Conservation (phyloP, 1,140 invertebrate species). For the Trachymyrmex septentrionalis region DNA sequence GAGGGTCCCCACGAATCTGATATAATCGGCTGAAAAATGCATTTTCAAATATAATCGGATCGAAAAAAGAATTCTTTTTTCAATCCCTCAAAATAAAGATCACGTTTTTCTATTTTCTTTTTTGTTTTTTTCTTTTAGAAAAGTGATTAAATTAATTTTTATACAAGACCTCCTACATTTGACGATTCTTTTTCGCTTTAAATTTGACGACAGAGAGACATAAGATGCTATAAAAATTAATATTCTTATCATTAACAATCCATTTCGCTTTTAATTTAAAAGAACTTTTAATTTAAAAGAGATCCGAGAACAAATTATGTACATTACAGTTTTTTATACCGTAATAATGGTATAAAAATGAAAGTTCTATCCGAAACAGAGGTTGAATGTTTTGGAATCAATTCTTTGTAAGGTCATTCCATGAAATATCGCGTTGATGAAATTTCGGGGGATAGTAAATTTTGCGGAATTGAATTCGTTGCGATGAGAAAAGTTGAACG, state of each 20-base stretch:
- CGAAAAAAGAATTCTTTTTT: background rate
- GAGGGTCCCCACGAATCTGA: slow-evolving; percentile 47
- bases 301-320: background rate
- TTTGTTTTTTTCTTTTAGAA: too few species aligned
- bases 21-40: slow-evolving; percentile 63
- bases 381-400: background rate
- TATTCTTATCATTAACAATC: background rate
- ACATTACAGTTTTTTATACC: background rate
- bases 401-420: background rate
- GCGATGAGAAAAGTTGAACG: slow-evolving; percentile 51
- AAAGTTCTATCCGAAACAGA: background rate
- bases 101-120: too few species aligned
- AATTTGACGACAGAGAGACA: background rate
- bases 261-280: background rate
- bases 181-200: background rate
- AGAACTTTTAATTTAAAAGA: background rate
- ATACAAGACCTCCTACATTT: background rate
- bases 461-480: slow-evolving; percentile 41
- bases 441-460: slow-evolving; percentile 32
- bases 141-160: slow-evolving; percentile 6
- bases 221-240: background rate
- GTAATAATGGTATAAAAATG: background rate
- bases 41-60: slow-evolving; percentile 27
- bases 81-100: background rate
- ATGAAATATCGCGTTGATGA: slow-evolving; percentile 43